Evolutionary conservation across 1,140 invertebrate genomes (phyloP).

Genomic region (Euura saliciscinereae): DNA sequence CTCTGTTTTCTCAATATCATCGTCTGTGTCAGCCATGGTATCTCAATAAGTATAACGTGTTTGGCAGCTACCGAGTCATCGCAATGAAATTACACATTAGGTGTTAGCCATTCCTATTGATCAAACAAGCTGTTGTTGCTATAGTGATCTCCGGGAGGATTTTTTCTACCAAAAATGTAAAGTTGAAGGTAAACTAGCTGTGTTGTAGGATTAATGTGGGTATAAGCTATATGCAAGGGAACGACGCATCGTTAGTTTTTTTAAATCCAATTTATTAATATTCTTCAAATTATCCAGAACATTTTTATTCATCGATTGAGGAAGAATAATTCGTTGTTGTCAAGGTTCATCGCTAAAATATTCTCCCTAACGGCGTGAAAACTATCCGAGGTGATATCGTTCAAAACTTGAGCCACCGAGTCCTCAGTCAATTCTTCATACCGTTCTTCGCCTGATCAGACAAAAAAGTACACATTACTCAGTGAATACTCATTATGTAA

Average conservation of each 20-base stretch:
- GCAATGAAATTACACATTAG: too few species aligned
- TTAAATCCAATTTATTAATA: too few species aligned
- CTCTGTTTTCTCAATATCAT: constrained; percentile 19
- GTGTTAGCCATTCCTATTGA: not conserved
- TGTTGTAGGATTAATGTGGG: too few species aligned
- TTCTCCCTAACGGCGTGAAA: constrained; percentile 45
- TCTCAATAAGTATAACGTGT: not conserved
- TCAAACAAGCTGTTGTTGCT: not conserved
- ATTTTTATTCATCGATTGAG: not conserved
- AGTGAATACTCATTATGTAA: not conserved
- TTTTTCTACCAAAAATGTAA: too few species aligned
- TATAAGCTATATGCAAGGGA: too few species aligned
- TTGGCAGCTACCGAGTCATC: not conserved
- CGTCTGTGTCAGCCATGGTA: constrained; percentile 22
- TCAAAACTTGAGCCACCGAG: constrained; percentile 50
- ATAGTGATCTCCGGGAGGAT: not conserved
- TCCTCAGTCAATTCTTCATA: constrained; percentile 54
- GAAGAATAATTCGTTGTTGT: constrained; percentile 18
- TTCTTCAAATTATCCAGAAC: not conserved
- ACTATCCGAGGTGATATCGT: constrained; percentile 49
- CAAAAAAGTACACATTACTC: constrained; percentile 23
- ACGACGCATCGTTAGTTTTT: too few species aligned
- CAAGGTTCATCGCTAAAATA: constrained; percentile 16
- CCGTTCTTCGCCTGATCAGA: constrained; percentile 55
- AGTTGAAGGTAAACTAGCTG: too few species aligned